These are phyloP conservation scores for Anthopleura xanthogrammica DNA, from an alignment of 92 coral and sea anemone genomes.

Conservation along the genomic window DNA sequence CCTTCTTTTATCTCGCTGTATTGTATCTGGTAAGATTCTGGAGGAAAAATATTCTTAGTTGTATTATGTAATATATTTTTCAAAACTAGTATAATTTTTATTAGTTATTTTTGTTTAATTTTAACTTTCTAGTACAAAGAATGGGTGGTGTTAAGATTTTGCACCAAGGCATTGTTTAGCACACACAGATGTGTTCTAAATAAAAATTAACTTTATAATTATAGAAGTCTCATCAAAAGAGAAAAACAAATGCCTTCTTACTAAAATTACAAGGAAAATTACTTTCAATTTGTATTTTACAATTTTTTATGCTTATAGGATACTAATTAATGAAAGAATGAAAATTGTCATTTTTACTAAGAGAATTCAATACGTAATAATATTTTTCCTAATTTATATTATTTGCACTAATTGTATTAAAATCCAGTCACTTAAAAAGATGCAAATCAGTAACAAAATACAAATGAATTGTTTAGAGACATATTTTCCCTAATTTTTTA, in stretches of 20 bases:
- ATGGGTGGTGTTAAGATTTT: neutral
- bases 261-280: neutral
- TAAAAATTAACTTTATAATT: neutral
- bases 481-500: no score
- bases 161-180: neutral
- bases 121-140: neutral
- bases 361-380: no score
- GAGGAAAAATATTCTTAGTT: no score
- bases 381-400: neutral
- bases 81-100: neutral
- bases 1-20: constrained; percentile 16
- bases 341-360: no score
- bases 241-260: neutral
- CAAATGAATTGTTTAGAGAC: neutral
- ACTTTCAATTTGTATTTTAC: no score
- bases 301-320: no score
- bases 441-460: no score
- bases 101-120: neutral
- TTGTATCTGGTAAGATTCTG: constrained; percentile 10
- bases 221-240: neutral
- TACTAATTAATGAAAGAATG: no score
- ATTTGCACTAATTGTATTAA: neutral
- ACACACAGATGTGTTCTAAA: neutral
- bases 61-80: neutral
- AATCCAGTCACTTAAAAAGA: no score